A percentile compares a stretch with the other conserved stretches of the same genome.
Conservation (phyloP, 1,140 invertebrate species). For the Apolygus lucorum region DNA sequence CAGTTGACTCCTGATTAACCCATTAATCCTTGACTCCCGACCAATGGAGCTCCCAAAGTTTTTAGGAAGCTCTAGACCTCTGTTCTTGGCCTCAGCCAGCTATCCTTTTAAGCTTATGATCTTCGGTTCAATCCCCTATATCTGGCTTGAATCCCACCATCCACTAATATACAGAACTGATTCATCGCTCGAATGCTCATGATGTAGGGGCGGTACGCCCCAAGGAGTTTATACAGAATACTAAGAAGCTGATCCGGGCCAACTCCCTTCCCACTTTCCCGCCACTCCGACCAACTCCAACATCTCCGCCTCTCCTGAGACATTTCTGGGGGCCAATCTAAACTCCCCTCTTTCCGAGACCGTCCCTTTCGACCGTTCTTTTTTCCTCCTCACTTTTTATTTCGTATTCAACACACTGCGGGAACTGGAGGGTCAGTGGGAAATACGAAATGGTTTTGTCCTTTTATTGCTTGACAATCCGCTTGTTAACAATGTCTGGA, state of each 20-base stretch:
- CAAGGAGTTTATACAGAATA: conserved; percentile 1
- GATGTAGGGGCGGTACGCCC: conserved; percentile 10
- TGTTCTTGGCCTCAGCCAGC: no score
- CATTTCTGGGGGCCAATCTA: conserved; percentile 6
- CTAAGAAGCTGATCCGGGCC: neutral
- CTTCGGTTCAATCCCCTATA: conserved; percentile 1
- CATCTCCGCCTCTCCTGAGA: conserved; percentile 10
- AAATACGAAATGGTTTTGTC: conserved; percentile 9
- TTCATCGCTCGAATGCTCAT: conserved; percentile 14
- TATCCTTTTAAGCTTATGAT: conserved; percentile 6
- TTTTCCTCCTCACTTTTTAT: neutral
- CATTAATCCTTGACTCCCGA: neutral
- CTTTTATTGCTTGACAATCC: conserved; percentile 13
- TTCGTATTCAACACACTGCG: conserved; percentile 13
- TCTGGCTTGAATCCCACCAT: neutral
- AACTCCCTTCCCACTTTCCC: neutral
- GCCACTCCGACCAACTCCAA: neutral
- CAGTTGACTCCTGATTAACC: conserved; percentile 11
- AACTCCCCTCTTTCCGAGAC: neutral
- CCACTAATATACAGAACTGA: conserved; percentile 16
- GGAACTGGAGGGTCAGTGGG: conserved; percentile 3
- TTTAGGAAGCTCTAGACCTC: neutral
- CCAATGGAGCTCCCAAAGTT: neutral
- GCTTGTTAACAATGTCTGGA: conserved; percentile 3
- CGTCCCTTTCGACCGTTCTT: neutral